These are phyloP conservation scores for Tipula helvola DNA, from an alignment of 2,888 invertebrate species.

Conservation along the genomic window DNA sequence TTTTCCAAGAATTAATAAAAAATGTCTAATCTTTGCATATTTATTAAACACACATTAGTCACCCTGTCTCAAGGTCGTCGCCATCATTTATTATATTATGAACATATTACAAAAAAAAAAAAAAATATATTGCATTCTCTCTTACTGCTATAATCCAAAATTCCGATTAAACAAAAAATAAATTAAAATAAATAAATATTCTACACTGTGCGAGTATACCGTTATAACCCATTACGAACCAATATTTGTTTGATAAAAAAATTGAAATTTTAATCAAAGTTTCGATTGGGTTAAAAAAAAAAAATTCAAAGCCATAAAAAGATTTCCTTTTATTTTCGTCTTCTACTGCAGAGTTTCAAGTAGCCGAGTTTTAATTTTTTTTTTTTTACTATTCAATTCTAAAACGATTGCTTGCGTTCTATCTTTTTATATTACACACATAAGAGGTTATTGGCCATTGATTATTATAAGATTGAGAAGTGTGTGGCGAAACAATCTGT, in stretches of 20 bases:
- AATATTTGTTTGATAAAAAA: not conserved
- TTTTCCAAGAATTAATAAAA: not conserved
- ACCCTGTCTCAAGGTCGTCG: conserved; percentile 7
- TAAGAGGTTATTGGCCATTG: not conserved
- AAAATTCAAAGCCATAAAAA: not conserved
- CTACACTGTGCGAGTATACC: not conserved
- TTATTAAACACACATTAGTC: not conserved
- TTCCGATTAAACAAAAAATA: not conserved
- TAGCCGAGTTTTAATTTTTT: not conserved
- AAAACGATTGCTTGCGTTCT: not conserved
- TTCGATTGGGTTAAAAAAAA: not conserved
- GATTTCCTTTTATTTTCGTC: not conserved
- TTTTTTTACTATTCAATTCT: not conserved
- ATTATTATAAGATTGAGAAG: not conserved
- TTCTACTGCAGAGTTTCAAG: not conserved
- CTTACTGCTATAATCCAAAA: not conserved
- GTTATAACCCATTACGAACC: not conserved
- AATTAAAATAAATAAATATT: not conserved
- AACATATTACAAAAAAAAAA: not conserved
- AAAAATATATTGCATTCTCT: not conserved
- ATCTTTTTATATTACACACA: not conserved
- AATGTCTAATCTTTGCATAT: not conserved
- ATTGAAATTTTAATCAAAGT: not conserved
- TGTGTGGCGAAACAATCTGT: not conserved
- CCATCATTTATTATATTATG: not conserved